Base-by-base conservation (phyloP, 2,888 invertebrate species). In the Machimus atricapillus region DNA sequence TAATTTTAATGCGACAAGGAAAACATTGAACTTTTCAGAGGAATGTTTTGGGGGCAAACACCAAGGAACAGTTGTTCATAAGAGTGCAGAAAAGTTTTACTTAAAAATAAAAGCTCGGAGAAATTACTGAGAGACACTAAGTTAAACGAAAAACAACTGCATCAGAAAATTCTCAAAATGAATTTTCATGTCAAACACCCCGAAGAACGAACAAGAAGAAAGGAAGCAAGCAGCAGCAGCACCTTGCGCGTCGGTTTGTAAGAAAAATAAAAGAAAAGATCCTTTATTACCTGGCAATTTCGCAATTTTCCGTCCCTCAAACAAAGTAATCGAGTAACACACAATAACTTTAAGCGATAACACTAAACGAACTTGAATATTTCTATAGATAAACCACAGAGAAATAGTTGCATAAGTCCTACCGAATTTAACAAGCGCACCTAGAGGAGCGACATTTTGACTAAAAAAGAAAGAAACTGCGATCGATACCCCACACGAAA, bases 401-500 rank as follows among this genome's bases (percentile, higher is more conserved):
- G 12, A 66, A 66, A 12, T 1, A 23, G 12, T 66, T 66, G 66
- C 23, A 23, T 66, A 66, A 66, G 66, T n/a, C 23, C 12, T 27
- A 23, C 19, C 56, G 23, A 12, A 46, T 4, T n/a, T 52, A 58
- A 19, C 31, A 27, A 85, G 43, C n/a, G 31, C 85, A 85, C 74
- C 31, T 9, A 23, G 46, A 74, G 19, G 23, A 46, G 31, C 31
- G 23, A 74, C 46, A 66, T 40, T 83, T 66, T 83, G 23, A 37
- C 40, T 66, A 34, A 34, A 34, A 43, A 31, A 31, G 56, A 16
- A 56, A 16, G 9, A 31, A 56, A 27, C 82, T 56, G 19, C 85
- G 74, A 73, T 74, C 82, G 37, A 82, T 74, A 85, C 85, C 46
- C 73, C 73, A 85, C 85, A 85, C 73, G 85, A 85, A 85, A 73